A percentile compares a stretch with the other conserved stretches of the same genome.
Evolutionary conservation across 2,797 vertebrate genomes (phyloP).

Genomic region (Salarias fasciatus): DNA sequence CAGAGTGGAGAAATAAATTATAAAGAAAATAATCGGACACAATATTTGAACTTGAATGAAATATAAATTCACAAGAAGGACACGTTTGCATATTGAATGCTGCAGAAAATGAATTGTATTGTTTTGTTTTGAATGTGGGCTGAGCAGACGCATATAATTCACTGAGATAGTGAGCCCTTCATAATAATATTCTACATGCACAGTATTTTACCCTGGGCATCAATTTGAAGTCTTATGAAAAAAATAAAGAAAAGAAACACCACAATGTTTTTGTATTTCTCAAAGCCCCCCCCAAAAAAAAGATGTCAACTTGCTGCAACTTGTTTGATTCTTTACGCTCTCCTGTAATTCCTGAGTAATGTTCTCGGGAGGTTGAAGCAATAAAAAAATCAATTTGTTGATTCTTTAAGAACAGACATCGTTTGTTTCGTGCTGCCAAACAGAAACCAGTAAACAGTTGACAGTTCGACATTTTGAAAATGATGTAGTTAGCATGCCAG

Average conservation of each 20-base stretch:
- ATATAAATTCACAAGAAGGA: constrained; percentile 1
- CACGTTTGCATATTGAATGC: neutral
- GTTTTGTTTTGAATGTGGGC: neutral
- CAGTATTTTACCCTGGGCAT: constrained; percentile 23
- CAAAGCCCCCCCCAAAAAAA: neutral
- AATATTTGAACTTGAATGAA: constrained; percentile 8
- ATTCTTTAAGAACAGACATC: neutral
- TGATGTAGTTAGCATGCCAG: no score
- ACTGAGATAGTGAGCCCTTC: constrained; percentile 11
- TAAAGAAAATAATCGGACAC: neutral
- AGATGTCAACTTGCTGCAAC: neutral
- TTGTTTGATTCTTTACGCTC: neutral
- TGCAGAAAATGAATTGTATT: constrained; percentile 1
- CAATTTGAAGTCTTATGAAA: constrained; percentile 1
- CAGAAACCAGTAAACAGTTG: no score
- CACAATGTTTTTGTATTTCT: constrained; percentile 5
- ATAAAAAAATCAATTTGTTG: constrained; percentile 23
- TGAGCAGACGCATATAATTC: neutral
- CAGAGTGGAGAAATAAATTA: neutral
- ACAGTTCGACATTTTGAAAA: constrained; percentile 6
- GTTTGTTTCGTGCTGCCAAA: constrained; percentile 30
- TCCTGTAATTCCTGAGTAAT: constrained; percentile 5
- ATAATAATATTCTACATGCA: constrained; percentile 23
- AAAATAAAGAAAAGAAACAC: neutral
- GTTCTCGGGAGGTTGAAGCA: constrained; percentile 3